Evolutionary conservation across 2,113 vertebrate genomes (phyloP).

Genomic region (Saimiri boliviensis): DNA sequence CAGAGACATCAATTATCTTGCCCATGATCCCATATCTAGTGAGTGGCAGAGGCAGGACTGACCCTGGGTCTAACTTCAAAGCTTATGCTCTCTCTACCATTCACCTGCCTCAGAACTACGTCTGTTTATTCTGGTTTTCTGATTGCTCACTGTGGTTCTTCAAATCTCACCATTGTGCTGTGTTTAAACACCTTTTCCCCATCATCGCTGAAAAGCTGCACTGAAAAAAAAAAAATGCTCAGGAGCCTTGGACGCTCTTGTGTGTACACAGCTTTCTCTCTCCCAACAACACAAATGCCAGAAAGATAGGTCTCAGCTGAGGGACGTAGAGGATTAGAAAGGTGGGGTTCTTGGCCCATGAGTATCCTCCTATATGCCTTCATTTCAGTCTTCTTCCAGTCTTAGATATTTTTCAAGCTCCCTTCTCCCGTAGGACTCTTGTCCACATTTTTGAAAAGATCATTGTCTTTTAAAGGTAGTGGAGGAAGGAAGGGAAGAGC

Average conservation of each 20-base stretch:
- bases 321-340: background rate
- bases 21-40: background rate
- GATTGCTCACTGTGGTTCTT: background rate
- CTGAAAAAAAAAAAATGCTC: background rate
- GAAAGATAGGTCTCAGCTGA: background rate
- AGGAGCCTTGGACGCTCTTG: background rate
- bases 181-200: background rate
- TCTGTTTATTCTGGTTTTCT: background rate
- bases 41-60: background rate
- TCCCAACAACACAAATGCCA: background rate
- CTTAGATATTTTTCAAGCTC: background rate
- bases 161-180: background rate
- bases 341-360: background rate
- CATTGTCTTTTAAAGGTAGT: background rate
- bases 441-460: background rate
- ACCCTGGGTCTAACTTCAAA: background rate
- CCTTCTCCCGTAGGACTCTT: background rate
- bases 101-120: background rate
- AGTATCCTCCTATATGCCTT: background rate
- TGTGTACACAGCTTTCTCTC: background rate
- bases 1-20: background rate
- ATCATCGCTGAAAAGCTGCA: background rate
- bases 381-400: background rate
- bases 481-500: background rate
- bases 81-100: background rate